Evolutionary conservation across 2,113 vertebrate species (phyloP), one percentile per base, ranked within the genome.

Genomic region (Geococcyx californianus): DNA sequence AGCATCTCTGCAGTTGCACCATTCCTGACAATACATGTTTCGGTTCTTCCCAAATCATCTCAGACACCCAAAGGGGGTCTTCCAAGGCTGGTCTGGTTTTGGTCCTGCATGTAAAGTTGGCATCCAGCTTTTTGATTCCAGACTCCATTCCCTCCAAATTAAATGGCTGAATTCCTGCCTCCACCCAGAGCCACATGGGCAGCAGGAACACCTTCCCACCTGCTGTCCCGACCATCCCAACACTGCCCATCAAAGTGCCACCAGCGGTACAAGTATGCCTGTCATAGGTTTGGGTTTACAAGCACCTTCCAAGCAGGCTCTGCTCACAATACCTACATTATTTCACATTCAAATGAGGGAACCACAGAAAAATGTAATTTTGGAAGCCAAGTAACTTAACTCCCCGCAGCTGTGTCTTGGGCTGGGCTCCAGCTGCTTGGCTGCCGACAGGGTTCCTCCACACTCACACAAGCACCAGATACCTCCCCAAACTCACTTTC

Each of bases 341-440:
- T 96, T 91, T 94, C 93, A 59, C 93, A 60, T 67, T 82, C 93
- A 80, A 88, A 88, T 93, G 86, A 93, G 91, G 80, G 87, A 95
- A 96, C 81, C 93, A 62, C 96, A 75, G 84, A 96, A 96, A 96
- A 96, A 94, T 95, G 93, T 87, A 3, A 56, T 81, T 90, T 95
- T 94, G 96, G 94, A 88, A 90, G 88, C 29, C 0, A 13, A 59
- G 95, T 94, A 96, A 96, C 87, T 79, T 12, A 96, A 95, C 89
- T 93, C 95, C 78, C 64, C 0, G 8, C 97, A 97, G 94, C 96
- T 97, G 97, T 56, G 95, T 80, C 84, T 81, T 3, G 75, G 97
- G 96, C 93, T 25, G 70, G 54, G 69, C 86, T 94, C 96, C 97
- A 97, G 96, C 92, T 95, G 92, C 94, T 91, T 14, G 8, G 63